phyloP scores from a whole-genome alignment of 2,888 invertebrate species.

The Mythimna lalbum region DNA sequence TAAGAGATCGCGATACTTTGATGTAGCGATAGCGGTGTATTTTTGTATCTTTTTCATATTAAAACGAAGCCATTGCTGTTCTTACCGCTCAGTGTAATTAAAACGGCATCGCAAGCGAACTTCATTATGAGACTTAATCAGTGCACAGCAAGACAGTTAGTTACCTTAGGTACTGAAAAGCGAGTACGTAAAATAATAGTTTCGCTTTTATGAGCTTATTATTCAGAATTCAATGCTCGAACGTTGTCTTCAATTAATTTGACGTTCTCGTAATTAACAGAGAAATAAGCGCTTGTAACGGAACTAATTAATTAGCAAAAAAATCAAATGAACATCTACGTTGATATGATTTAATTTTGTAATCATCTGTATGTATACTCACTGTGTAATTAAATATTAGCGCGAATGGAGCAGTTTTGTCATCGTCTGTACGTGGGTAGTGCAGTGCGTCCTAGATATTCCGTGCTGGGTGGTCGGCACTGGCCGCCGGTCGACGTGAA shows the following conservation, averaged over 20 bases:
- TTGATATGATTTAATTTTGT: conserved; percentile 23
- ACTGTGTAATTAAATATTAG: conserved; percentile 45
- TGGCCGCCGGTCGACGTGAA: conserved; percentile 67
- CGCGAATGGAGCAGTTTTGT: conserved; percentile 46
- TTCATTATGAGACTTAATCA: conserved; percentile 85
- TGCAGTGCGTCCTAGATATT: conserved; percentile 68
- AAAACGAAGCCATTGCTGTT: conserved; percentile 64
- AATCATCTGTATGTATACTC: conserved; percentile 8
- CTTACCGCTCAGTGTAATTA: conserved; percentile 79
- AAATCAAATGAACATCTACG: conserved; percentile 1
- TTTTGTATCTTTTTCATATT: conserved; percentile 62
- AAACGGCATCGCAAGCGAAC: conserved; percentile 83
- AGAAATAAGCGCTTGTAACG: conserved; percentile 31
- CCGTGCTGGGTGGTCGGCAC: conserved; percentile 70
- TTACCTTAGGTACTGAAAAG: conserved; percentile 78
- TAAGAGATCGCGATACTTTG: conserved; percentile 65
- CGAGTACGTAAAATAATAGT: conserved; percentile 73
- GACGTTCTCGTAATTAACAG: conserved; percentile 43
- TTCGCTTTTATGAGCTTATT: conserved; percentile 74
- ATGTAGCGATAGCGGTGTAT: conserved; percentile 63
- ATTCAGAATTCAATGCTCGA: conserved; percentile 54
- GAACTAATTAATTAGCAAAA: conserved; percentile 24
- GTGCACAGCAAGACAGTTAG: conserved; percentile 85
- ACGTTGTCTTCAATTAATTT: conserved; percentile 53
- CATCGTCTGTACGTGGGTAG: conserved; percentile 53